Percentiles rank a stretch among this genome's conserved stretches.
These are phyloP conservation scores for Bombus fervidus DNA, from an alignment of 1,140 invertebrate genomes.

Conservation along the genomic window DNA sequence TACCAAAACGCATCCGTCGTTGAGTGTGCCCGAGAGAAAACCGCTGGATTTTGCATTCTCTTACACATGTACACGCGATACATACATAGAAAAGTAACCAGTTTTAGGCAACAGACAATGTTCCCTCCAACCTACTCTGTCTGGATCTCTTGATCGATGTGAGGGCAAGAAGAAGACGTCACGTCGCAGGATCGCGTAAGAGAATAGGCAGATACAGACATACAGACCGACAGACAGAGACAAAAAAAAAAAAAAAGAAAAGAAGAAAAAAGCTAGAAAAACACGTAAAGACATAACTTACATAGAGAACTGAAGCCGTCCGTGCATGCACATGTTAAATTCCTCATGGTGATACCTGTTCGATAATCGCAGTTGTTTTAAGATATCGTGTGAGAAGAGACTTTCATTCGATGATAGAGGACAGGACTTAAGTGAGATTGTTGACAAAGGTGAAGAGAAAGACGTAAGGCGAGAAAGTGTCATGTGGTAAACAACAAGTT, in stretches of 20 bases:
- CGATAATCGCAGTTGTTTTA: background rate
- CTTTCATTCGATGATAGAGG: background rate
- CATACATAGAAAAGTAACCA: background rate
- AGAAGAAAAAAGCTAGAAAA: background rate
- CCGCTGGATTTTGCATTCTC: background rate
- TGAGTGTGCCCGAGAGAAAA: conserved; percentile 25
- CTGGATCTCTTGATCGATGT: background rate
- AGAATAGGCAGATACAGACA: too few species aligned
- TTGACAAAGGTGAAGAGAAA: background rate
- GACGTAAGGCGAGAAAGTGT: background rate
- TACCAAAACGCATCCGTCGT: conserved; percentile 50
- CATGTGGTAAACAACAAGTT: background rate
- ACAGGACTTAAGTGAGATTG: background rate
- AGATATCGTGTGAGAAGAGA: background rate
- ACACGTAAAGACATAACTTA: too few species aligned
- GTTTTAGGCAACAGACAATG: background rate
- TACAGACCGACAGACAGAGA: background rate
- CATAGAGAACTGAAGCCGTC: conserved; percentile 7
- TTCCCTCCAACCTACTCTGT: background rate
- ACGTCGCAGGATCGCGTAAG: background rate
- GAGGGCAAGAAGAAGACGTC: background rate
- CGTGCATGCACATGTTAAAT: conserved; percentile 18
- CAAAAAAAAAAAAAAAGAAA: background rate
- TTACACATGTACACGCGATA: background rate
- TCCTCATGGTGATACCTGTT: background rate